Conservation (phyloP, 2,888 invertebrate genomes). For the Cosmia trapezina region DNA sequence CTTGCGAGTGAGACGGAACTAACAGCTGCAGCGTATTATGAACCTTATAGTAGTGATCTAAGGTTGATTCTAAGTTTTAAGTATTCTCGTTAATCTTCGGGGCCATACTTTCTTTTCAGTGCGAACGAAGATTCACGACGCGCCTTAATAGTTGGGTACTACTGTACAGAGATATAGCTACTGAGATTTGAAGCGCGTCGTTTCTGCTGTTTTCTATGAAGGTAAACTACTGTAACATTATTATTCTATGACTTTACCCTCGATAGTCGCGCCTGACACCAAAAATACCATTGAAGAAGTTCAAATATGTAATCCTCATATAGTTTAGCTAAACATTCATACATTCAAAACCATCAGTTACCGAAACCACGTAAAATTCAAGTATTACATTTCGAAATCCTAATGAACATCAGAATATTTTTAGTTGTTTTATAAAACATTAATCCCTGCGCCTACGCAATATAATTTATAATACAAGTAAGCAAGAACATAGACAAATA, state of each 20-base stretch:
- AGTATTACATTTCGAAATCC: neutral
- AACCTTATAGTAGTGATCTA: too few species aligned
- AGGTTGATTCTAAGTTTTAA: too few species aligned
- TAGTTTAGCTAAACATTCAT: neutral
- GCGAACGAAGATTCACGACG: too few species aligned
- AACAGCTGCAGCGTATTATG: too few species aligned
- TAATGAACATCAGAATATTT: neutral
- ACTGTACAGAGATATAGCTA: too few species aligned
- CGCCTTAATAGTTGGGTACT: too few species aligned
- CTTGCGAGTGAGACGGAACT: too few species aligned
- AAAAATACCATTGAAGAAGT: neutral
- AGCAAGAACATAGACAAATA: conserved; percentile 1
- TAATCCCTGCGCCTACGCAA: conserved; percentile 1
- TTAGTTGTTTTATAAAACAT: conserved; percentile 24
- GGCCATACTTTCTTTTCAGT: too few species aligned
- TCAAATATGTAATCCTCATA: neutral
- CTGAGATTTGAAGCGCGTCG: too few species aligned
- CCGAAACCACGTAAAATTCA: neutral
- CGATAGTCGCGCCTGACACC: neutral
- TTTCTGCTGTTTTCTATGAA: too few species aligned
- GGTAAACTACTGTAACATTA: too few species aligned
- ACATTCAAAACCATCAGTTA: neutral
- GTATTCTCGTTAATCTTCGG: too few species aligned
- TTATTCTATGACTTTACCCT: neutral
- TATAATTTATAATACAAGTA: conserved; percentile 35